Evolutionary conservation across 2,797 vertebrate genomes (phyloP).

Genomic region (Malacoraja senta): DNA sequence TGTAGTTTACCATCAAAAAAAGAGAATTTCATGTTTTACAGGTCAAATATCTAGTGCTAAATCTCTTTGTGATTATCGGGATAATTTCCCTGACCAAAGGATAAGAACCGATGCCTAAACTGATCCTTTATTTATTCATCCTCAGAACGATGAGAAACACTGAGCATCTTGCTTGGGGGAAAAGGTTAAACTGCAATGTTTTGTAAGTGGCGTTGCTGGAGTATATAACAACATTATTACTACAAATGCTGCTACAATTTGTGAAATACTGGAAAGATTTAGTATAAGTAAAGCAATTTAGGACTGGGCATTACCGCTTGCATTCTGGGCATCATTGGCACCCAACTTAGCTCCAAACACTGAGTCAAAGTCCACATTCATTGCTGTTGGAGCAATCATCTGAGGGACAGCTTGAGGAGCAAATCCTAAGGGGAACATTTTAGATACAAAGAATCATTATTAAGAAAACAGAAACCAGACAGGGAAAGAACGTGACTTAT

Average conservation of each 20-base stretch:
- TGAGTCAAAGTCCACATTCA: conserved; percentile 84
- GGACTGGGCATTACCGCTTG: conserved; percentile 62
- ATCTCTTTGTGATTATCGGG: not conserved
- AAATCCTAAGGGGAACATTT: conserved; percentile 52
- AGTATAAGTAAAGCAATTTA: not conserved
- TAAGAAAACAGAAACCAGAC: not conserved
- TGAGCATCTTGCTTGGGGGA: not conserved
- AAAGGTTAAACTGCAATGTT: not conserved
- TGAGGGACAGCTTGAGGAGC: conserved; percentile 60
- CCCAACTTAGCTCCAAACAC: conserved; percentile 75
- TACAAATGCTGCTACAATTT: not conserved
- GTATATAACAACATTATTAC: not conserved
- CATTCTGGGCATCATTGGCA: conserved; percentile 61
- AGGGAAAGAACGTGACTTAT: not conserved
- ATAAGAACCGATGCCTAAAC: not conserved
- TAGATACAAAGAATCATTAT: not conserved
- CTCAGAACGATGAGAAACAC: not conserved
- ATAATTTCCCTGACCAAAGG: not conserved
- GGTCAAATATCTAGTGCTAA: not conserved
- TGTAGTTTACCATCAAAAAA: not conserved
- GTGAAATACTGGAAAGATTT: not conserved
- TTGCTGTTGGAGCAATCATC: conserved; percentile 53
- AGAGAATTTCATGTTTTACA: not conserved
- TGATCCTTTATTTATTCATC: too few species aligned
- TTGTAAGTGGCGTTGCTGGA: not conserved